Evolutionary conservation across 2,888 invertebrate genomes (phyloP).

Genomic region (Mesochorus sp.): DNA sequence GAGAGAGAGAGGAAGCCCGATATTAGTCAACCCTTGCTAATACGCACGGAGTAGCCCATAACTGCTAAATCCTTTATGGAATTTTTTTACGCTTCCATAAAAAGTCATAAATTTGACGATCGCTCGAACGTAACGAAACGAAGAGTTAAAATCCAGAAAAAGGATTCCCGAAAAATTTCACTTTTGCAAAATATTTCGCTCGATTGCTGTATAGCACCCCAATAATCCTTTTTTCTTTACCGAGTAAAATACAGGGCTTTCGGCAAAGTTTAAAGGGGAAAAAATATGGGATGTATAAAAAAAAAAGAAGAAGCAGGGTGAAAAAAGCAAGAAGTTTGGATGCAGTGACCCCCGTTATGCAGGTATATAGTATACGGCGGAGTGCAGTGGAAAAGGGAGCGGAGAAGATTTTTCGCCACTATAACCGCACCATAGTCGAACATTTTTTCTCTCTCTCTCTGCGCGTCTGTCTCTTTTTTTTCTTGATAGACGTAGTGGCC

Average conservation of each 20-base stretch:
- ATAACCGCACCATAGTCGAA: slow-evolving; percentile 52
- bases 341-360: slow-evolving; percentile 56
- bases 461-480: neutral
- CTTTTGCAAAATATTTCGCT: slow-evolving; percentile 29
- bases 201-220: neutral
- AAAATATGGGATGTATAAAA: slow-evolving; percentile 13
- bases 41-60: neutral
- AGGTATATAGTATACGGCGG: slow-evolving; percentile 40
- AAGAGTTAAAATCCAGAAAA: neutral
- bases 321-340: slow-evolving; percentile 46
- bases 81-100: slow-evolving; percentile 33
- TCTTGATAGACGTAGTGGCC: slow-evolving; percentile 9
- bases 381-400: neutral
- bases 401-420: slow-evolving; percentile 54
- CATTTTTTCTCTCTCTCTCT: slow-evolving; percentile 16
- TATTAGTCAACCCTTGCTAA: slow-evolving; percentile 30
- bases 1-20: neutral
- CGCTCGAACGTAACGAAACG: neutral
- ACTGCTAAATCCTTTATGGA: neutral
- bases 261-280: slow-evolving; percentile 1
- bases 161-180: neutral
- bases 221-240: slow-evolving; percentile 51
- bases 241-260: neutral
- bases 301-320: slow-evolving; percentile 28
- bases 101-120: slow-evolving; percentile 41